phyloP scores from a whole-genome alignment of 2,113 vertebrate genomes.

The Accipiter virgatus region DNA sequence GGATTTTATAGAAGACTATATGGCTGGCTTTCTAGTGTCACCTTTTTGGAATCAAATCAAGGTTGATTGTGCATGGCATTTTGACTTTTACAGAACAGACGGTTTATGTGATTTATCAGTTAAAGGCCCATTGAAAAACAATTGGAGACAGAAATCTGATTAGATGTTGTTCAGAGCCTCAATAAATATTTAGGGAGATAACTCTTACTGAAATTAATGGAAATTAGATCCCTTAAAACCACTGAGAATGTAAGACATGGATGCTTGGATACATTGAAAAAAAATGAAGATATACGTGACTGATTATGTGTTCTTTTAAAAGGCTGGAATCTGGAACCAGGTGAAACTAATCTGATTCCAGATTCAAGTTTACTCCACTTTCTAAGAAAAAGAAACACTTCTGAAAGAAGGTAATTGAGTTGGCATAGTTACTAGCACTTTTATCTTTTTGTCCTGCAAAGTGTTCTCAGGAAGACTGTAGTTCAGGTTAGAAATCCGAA shows the following conservation, averaged over 20 bases:
- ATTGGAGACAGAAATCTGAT: not conserved
- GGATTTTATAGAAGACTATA: not conserved
- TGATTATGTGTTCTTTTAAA: not conserved
- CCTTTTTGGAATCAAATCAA: not conserved
- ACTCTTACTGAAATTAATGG: not conserved
- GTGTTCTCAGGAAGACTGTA: not conserved
- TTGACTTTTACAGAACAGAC: not conserved
- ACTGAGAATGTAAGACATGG: not conserved
- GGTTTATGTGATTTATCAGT: not conserved
- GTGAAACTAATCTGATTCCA: not conserved
- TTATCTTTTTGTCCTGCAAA: not conserved
- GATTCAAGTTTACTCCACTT: not conserved
- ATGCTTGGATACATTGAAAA: not conserved
- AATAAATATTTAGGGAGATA: not conserved
- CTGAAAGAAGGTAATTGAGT: not conserved
- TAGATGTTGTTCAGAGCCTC: not conserved
- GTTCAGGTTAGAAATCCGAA: not conserved
- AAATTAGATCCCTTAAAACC: not conserved
- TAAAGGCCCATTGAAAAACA: not conserved
- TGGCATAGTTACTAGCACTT: not conserved
- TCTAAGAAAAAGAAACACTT: not conserved
- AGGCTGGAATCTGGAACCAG: not conserved
- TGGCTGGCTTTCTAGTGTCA: not conserved
- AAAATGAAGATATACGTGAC: not conserved
- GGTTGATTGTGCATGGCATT: not conserved